These are phyloP conservation scores for Cremastobaeus sp. DNA, from an alignment of 2,888 invertebrate genomes.

Conservation along the genomic window DNA sequence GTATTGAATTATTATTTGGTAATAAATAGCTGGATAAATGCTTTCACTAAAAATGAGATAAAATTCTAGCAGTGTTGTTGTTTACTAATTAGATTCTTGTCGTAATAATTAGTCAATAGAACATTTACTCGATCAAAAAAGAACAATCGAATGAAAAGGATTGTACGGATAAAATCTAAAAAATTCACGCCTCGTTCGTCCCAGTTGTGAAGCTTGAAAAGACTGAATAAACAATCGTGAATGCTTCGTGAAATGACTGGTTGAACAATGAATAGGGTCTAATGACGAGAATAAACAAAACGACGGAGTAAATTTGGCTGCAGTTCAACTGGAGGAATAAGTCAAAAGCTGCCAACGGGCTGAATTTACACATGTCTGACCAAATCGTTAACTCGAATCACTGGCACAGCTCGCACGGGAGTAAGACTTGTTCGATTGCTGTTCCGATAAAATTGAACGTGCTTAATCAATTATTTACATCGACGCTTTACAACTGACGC, in stretches of 20 bases:
- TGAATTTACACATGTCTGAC: constrained; percentile 11
- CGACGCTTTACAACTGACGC: no score
- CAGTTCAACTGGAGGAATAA: constrained; percentile 1
- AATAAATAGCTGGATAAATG: no score
- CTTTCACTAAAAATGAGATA: no score
- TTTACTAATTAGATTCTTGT: no score
- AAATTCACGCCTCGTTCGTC: no score
- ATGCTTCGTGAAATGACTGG: background rate
- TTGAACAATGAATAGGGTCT: background rate
- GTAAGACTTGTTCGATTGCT: background rate
- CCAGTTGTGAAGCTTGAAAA: no score
- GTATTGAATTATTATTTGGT: no score
- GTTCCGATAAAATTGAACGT: background rate
- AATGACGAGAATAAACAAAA: background rate
- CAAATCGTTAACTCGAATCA: constrained; percentile 7
- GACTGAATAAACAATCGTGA: background rate
- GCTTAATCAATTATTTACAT: background rate
- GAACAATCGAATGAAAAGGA: no score
- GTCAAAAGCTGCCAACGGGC: background rate
- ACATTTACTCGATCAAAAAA: no score
- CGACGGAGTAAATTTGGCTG: background rate
- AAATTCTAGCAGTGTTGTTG: no score
- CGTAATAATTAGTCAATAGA: no score
- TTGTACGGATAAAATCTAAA: no score
- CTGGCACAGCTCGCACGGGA: background rate